phyloP scores from a whole-genome alignment of 2,113 vertebrate genomes.

The Perca flavescens region DNA sequence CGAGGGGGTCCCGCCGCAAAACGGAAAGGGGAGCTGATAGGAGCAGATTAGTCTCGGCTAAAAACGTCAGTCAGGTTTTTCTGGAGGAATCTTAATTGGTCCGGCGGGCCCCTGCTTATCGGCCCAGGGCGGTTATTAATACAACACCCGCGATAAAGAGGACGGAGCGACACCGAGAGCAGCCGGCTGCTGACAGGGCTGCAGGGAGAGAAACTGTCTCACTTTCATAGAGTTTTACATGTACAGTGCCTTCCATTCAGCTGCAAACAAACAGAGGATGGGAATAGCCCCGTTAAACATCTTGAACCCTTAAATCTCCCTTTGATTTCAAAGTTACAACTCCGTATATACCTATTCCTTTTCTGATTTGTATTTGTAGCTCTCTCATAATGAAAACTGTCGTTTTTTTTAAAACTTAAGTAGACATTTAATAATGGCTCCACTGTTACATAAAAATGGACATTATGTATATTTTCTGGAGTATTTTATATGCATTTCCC shows the following conservation, averaged over 20 bases:
- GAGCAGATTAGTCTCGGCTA: slow-evolving; percentile 76
- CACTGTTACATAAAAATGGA: background rate
- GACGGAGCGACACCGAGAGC: slow-evolving; percentile 42
- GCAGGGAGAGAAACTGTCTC: background rate
- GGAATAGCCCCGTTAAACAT: background rate
- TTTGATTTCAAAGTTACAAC: background rate
- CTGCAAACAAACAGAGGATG: background rate
- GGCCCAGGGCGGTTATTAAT: slow-evolving; percentile 78
- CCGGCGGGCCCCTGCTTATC: slow-evolving; percentile 75
- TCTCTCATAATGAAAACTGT: background rate
- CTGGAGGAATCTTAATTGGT: slow-evolving; percentile 85
- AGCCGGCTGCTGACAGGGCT: background rate
- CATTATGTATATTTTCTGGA: background rate
- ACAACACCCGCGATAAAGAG: slow-evolving; percentile 76
- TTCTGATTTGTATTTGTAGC: background rate
- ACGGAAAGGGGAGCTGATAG: slow-evolving; percentile 79
- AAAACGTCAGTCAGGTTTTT: slow-evolving; percentile 78
- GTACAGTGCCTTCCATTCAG: background rate
- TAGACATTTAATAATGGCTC: background rate
- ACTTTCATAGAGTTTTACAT: too few relatives aligned
- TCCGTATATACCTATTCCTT: background rate
- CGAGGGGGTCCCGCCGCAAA: slow-evolving; percentile 58
- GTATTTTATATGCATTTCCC: background rate
- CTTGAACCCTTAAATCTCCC: background rate
- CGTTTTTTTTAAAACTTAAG: background rate